Evolutionary conservation across 2,113 vertebrate genomes (phyloP).

Genomic region (Neotragus moschatus): DNA sequence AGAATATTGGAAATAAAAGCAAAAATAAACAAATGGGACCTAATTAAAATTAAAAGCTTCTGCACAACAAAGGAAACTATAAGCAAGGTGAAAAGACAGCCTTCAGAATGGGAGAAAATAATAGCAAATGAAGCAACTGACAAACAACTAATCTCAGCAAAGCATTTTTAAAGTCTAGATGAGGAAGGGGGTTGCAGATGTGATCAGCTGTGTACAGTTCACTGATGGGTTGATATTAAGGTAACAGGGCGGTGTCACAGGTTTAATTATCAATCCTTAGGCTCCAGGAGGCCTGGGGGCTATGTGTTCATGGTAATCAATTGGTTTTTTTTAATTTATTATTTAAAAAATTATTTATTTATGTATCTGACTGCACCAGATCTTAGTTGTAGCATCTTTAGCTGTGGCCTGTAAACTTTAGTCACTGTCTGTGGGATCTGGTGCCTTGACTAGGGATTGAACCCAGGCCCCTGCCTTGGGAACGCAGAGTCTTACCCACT

Average conservation of each 20-base stretch:
- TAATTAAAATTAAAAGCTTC: too few relatives aligned
- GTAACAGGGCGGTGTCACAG: rapidly evolving
- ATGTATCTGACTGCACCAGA: neutral
- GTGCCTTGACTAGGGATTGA: neutral
- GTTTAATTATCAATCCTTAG: neutral
- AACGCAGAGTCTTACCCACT: neutral
- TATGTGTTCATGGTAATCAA: neutral
- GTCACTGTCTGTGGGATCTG: neutral
- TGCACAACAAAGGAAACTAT: too few relatives aligned
- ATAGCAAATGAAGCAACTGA: too few relatives aligned
- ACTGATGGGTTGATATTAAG: neutral
- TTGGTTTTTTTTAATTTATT: neutral
- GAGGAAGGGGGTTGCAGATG: neutral
- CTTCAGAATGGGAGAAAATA: too few relatives aligned
- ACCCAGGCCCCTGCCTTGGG: neutral
- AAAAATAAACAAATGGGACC: too few relatives aligned
- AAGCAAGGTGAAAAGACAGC: too few relatives aligned
- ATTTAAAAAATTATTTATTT: neutral
- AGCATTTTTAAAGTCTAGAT: neutral
- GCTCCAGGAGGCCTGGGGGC: neutral
- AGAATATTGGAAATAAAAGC: too few relatives aligned
- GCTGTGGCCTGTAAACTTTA: neutral
- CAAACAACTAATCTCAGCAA: neutral
- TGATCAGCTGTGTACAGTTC: neutral
- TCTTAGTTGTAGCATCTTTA: neutral